These are phyloP conservation scores for Cremastinae sp. DNA, from an alignment of 2,888 invertebrate genomes.

Conservation along the genomic window DNA sequence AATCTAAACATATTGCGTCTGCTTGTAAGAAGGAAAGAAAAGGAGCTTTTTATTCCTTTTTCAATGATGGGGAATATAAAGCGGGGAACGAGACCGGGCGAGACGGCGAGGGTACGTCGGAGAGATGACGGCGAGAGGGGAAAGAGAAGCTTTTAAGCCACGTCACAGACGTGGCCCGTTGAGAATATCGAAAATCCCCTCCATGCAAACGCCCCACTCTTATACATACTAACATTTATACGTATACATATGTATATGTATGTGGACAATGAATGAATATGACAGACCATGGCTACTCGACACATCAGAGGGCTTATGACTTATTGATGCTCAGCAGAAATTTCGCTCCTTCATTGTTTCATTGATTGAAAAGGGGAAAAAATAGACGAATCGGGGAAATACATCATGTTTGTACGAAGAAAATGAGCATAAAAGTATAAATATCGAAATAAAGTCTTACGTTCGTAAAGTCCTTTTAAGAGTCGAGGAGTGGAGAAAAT, in stretches of 20 bases:
- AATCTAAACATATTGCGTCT: conserved; percentile 69
- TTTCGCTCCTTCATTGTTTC: too few relatives aligned
- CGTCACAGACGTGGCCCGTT: conserved; percentile 70
- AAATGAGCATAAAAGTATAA: too few relatives aligned
- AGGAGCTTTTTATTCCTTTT: conserved; percentile 8
- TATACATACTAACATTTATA: conserved; percentile 40
- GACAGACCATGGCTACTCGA: too few relatives aligned
- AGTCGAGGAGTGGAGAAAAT: too few relatives aligned
- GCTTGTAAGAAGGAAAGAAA: conserved; percentile 20
- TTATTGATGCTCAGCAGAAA: too few relatives aligned
- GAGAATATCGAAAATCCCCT: conserved; percentile 70
- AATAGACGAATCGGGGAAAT: conserved; percentile 16
- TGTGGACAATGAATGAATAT: not conserved
- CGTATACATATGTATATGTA: not conserved
- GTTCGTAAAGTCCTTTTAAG: too few relatives aligned
- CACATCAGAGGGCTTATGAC: too few relatives aligned
- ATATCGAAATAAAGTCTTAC: too few relatives aligned
- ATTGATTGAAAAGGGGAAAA: conserved; percentile 1
- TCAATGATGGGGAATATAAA: conserved; percentile 26
- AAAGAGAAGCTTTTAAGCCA: conserved; percentile 64
- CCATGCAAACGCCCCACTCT: too few relatives aligned
- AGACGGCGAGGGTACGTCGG: too few relatives aligned
- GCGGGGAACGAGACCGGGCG: not conserved
- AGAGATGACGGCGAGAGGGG: not conserved
- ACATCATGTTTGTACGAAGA: too few relatives aligned